phyloP scores from a whole-genome alignment of 2,797 vertebrate species.

The Gallinago stenura region DNA sequence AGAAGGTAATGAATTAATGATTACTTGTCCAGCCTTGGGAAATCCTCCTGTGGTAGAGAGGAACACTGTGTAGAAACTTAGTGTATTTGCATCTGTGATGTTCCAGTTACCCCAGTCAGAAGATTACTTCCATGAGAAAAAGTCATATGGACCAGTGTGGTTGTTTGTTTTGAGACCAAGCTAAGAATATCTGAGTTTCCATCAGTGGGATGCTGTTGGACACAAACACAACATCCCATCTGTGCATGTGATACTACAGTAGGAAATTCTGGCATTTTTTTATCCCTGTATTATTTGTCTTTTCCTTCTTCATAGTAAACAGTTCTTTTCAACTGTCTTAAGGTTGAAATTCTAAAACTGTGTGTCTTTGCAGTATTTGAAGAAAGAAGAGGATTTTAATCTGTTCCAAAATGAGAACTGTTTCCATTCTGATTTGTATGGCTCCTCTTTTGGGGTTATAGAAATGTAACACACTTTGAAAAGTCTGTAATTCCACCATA shows the following conservation, averaged over 20 bases:
- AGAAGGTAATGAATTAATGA: neutral
- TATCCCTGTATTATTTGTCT: neutral
- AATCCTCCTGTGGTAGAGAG: neutral
- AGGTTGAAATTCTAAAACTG: neutral
- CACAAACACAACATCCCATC: neutral
- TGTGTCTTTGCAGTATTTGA: neutral
- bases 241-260: neutral
- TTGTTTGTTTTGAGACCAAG: neutral
- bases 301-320: neutral
- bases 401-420: neutral
- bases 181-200: neutral
- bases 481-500: neutral
- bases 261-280: neutral
- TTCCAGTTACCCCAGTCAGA: neutral
- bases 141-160: accelerated
- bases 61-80: neutral
- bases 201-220: neutral
- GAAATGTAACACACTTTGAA: neutral
- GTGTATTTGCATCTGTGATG: neutral
- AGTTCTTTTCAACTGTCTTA: neutral
- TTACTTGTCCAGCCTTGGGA: neutral
- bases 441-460: neutral
- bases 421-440: neutral
- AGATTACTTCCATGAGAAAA: neutral
- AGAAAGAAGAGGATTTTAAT: neutral